Conservation (phyloP, 92 coral and sea anemone species). For the Isaurus tuberculatus region DNA sequence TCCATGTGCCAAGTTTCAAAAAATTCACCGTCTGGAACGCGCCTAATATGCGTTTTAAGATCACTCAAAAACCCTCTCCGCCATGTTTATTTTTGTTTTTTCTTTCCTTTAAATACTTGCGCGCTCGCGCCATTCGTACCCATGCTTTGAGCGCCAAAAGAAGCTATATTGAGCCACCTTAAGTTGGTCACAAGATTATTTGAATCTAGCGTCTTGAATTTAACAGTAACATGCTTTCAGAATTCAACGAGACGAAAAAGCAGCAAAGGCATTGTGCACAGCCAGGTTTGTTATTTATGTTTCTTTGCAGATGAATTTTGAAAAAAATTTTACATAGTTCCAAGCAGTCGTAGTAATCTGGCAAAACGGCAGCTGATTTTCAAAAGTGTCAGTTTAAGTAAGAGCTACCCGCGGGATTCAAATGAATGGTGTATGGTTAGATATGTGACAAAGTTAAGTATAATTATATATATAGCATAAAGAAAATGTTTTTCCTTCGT, state of each 20-base stretch:
- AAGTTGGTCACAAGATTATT: no score
- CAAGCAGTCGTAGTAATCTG: not conserved
- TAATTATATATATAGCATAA: no score
- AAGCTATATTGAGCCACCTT: no score
- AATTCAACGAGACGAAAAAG: constrained; percentile 10
- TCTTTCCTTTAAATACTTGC: no score
- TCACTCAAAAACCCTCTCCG: no score
- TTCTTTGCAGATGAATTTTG: not conserved
- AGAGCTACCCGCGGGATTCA: not conserved
- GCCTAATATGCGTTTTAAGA: no score
- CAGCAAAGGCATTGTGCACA: constrained; percentile 33
- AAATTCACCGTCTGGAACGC: no score
- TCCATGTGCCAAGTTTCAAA: no score
- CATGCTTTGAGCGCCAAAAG: no score
- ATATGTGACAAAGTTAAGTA: not conserved
- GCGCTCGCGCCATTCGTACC: no score
- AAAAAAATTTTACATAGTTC: not conserved
- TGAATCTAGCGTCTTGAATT: no score
- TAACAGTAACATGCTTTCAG: not conserved
- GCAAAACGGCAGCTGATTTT: not conserved
- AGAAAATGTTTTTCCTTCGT: not conserved
- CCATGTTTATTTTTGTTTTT: no score
- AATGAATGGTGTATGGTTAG: not conserved
- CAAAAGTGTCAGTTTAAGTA: not conserved
- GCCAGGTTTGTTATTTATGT: constrained; percentile 27